phyloP scores from a whole-genome alignment of 2,113 vertebrate species.

The Oreotrochilus melanogaster region DNA sequence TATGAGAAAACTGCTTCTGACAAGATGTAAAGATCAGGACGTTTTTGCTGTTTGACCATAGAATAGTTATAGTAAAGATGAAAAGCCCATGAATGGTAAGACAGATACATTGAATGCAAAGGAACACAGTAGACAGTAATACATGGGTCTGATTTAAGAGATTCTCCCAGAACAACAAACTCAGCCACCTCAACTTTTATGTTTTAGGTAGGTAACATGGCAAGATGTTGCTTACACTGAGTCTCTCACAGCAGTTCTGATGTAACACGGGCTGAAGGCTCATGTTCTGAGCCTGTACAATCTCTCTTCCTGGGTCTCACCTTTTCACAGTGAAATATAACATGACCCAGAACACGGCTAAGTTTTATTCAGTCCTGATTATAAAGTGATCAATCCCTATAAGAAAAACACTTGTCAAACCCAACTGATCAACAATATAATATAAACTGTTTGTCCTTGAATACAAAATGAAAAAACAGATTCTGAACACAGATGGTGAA shows the following conservation, averaged over 20 bases:
- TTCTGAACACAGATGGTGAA: slow-evolving; percentile 56
- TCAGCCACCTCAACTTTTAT: background rate
- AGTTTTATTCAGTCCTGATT: slow-evolving; percentile 17
- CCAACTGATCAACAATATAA: background rate
- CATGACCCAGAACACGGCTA: background rate
- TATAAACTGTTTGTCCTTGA: background rate
- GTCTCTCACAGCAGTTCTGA: background rate
- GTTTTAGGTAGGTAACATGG: background rate
- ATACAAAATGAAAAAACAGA: slow-evolving; percentile 27
- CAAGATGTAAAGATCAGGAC: background rate
- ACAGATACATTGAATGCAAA: background rate
- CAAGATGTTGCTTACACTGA: background rate
- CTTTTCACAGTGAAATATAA: background rate
- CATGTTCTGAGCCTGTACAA: background rate
- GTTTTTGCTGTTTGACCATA: background rate
- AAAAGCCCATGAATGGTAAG: background rate
- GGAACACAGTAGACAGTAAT: background rate
- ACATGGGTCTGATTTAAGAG: background rate
- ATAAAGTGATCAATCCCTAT: background rate
- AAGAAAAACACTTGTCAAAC: background rate
- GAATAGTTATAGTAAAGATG: background rate
- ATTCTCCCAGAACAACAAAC: background rate
- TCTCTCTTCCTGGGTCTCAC: background rate
- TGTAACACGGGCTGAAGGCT: background rate
- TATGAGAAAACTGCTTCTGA: background rate